Conservation (phyloP, 2,797 vertebrate genomes). For the Psittacula echo region DNA sequence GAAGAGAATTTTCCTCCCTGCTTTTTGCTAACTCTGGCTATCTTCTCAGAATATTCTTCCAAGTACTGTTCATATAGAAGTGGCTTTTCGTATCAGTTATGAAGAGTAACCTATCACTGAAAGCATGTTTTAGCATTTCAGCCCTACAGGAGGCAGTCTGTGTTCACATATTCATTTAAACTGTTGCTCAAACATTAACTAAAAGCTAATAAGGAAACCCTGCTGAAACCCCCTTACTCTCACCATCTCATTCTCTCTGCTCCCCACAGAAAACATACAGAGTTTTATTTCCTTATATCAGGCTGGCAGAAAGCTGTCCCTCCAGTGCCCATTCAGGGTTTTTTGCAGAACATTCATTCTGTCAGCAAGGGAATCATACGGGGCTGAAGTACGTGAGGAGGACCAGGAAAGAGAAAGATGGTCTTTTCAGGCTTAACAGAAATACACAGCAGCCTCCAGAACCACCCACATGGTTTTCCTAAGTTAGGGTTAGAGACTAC, state of each 20-base stretch:
- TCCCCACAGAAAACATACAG: background rate
- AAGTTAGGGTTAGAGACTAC: background rate
- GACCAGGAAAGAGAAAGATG: background rate
- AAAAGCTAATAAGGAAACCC: background rate
- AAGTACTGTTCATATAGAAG: background rate
- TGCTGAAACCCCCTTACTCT: background rate
- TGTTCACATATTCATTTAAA: background rate
- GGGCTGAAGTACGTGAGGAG: background rate
- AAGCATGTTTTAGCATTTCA: background rate
- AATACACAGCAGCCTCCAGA: background rate
- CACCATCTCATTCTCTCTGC: background rate
- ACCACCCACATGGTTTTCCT: rapidly evolving
- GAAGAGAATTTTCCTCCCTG: background rate
- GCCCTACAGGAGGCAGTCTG: constrained; percentile 52
- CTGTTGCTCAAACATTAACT: background rate
- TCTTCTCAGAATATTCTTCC: background rate
- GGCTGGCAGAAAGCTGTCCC: background rate
- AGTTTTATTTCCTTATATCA: background rate
- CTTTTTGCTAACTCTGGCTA: background rate
- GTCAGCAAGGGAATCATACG: background rate
- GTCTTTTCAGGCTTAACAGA: background rate
- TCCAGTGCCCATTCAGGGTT: background rate
- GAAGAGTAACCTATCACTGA: background rate
- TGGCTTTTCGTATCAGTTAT: background rate
- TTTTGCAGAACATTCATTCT: background rate